Evolutionary conservation across 2,888 invertebrate species (phyloP).

Genomic region (Megaustenia siamemsis): DNA sequence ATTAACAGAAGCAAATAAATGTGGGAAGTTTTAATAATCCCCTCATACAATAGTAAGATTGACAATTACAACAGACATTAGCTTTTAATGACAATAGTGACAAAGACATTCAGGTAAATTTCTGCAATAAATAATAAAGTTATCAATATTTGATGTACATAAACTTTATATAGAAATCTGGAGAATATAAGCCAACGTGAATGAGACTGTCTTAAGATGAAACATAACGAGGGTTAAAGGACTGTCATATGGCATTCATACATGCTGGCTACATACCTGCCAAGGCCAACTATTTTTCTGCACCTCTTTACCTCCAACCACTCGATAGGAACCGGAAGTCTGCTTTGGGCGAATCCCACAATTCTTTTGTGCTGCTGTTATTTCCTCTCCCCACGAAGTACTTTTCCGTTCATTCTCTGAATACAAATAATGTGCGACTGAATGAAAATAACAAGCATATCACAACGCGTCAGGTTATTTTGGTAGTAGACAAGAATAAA

Average conservation of each 20-base stretch:
- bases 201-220: background rate
- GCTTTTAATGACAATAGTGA: background rate
- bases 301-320: constrained; percentile 91
- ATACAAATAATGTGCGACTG: background rate
- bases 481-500: background rate
- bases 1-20: too few relatives aligned
- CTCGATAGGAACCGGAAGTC: constrained; percentile 85
- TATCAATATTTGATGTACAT: background rate
- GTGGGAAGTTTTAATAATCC: too few relatives aligned
- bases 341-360: constrained; percentile 60
- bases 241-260: background rate
- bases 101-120: background rate
- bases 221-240: background rate
- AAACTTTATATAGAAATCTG: background rate
- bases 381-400: constrained; percentile 6
- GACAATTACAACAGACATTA: too few relatives aligned
- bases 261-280: constrained; percentile 15
- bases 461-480: background rate
- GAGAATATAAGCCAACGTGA: background rate
- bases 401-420: background rate
- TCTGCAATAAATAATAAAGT: background rate
- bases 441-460: background rate
- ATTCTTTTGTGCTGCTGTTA: constrained; percentile 44
- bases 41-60: too few relatives aligned
- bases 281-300: constrained; percentile 92